Conservation (phyloP, 2,888 invertebrate species). For the Amblyjoppa proteus region DNA sequence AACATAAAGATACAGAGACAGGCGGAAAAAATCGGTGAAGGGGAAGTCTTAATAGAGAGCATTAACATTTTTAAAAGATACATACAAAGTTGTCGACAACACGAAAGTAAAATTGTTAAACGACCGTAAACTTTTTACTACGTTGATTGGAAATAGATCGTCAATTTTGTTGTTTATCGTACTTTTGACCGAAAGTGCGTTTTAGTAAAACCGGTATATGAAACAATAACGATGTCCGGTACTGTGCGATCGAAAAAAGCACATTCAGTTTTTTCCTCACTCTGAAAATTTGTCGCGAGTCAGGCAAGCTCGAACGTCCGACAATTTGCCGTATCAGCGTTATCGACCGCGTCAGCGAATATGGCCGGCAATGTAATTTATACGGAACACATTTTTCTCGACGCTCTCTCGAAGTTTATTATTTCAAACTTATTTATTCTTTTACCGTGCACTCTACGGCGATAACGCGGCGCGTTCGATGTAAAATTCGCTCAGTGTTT, state of each 20-base stretch:
- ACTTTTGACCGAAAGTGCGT: too few relatives aligned
- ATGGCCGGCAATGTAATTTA: neutral
- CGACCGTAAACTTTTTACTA: too few relatives aligned
- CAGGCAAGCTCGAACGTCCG: neutral
- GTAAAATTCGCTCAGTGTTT: neutral
- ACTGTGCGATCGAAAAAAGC: neutral
- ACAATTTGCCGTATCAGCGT: slow-evolving; percentile 2
- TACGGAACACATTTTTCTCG: neutral
- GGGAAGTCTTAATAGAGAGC: neutral
- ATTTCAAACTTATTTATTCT: neutral
- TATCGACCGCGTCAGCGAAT: neutral
- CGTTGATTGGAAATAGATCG: too few relatives aligned
- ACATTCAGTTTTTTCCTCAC: neutral
- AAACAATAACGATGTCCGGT: neutral
- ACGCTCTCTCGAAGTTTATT: neutral
- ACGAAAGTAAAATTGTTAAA: neutral
- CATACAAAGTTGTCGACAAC: neutral
- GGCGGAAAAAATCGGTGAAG: neutral
- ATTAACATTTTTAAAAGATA: neutral
- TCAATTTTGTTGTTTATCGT: too few relatives aligned
- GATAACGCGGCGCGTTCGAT: neutral
- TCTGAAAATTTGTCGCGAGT: neutral
- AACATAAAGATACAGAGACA: neutral
- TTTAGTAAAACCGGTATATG: too few relatives aligned
- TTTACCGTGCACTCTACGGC: neutral